A percentile compares a stretch with the other conserved stretches of the same genome.
Evolutionary conservation across 2,888 invertebrate genomes (phyloP).

Genomic region (Amphipoea lucens): DNA sequence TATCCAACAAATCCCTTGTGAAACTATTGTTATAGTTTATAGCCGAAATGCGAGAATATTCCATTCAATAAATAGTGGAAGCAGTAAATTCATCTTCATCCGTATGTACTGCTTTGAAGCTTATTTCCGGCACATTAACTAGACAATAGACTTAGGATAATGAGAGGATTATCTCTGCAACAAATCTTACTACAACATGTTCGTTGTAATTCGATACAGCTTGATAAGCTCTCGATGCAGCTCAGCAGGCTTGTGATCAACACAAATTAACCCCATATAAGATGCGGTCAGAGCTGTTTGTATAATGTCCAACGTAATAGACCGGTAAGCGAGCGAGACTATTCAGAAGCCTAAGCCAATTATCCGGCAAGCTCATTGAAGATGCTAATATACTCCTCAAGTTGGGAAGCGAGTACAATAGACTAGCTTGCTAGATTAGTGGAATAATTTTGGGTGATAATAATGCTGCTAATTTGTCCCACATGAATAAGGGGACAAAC

Average conservation of each 20-base stretch:
- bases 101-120: conserved; percentile 4
- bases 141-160: background rate
- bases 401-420: conserved; percentile 17
- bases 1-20: conserved; percentile 30
- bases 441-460: conserved; percentile 29
- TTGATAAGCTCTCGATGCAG: conserved; percentile 9
- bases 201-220: conserved; percentile 15
- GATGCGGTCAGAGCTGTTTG: conserved; percentile 21
- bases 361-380: conserved; percentile 43
- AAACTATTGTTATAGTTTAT: conserved; percentile 36
- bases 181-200: conserved; percentile 11
- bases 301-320: conserved; percentile 36
- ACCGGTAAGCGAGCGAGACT: conserved; percentile 24
- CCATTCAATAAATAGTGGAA: conserved; percentile 36
- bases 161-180: conserved; percentile 17
- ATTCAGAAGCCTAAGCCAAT: conserved; percentile 38
- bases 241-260: conserved; percentile 10
- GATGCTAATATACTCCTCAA: conserved; percentile 38
- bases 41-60: conserved; percentile 42
- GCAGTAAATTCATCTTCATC: conserved; percentile 7
- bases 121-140: conserved; percentile 31
- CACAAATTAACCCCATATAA: conserved; percentile 31
- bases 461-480: conserved; percentile 45
- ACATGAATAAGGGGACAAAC: conserved; percentile 6
- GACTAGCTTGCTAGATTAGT: conserved; percentile 1